phyloP scores from a whole-genome alignment of 1,140 invertebrate genomes.

The Theocolax elegans region DNA sequence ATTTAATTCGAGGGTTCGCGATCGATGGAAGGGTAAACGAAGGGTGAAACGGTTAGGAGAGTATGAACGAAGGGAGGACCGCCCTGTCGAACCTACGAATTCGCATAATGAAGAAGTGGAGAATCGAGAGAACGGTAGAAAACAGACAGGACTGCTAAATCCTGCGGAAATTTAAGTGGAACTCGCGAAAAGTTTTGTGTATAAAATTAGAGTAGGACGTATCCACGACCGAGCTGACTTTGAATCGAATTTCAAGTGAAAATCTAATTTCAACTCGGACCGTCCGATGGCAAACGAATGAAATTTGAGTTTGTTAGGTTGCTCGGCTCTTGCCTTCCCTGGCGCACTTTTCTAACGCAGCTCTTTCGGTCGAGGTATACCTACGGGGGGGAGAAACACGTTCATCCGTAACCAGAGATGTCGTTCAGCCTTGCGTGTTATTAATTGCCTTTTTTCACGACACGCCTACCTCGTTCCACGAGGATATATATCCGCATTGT shows the following conservation, averaged over 20 bases:
- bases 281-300: conserved; percentile 41
- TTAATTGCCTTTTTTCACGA: no score
- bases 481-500: no score
- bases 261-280: conserved; percentile 54
- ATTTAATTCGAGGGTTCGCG: no score
- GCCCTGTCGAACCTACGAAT: not conserved
- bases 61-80: not conserved
- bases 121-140: not conserved
- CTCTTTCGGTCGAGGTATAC: no score
- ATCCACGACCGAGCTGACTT: conserved; percentile 41
- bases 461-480: no score
- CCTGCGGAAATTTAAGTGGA: not conserved
- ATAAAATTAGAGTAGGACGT: conserved; percentile 43
- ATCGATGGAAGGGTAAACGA: no score
- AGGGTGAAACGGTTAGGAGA: no score
- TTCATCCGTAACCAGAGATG: no score
- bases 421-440: no score
- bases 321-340: not conserved
- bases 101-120: not conserved
- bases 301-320: conserved; percentile 44
- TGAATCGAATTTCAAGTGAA: conserved; percentile 54
- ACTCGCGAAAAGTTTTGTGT: conserved; percentile 37
- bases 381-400: no score
- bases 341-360: no score
- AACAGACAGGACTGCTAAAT: not conserved